Percentiles rank a stretch among this genome's conserved stretches.
phyloP scores from a whole-genome alignment of 1,140 invertebrate species.

The Calephelis nemesis region DNA sequence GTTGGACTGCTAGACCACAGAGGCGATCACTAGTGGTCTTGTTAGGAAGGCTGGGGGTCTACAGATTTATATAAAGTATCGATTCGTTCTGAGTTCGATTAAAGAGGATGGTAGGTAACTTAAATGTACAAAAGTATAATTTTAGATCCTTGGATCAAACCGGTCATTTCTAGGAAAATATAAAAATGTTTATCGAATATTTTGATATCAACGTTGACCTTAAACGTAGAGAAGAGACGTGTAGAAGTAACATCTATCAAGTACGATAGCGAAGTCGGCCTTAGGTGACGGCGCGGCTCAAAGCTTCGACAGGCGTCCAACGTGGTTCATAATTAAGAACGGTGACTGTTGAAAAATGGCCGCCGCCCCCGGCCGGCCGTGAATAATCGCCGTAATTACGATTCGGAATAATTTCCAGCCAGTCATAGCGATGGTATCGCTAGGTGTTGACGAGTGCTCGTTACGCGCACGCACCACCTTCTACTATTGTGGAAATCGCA shows the following conservation, averaged over 20 bases:
- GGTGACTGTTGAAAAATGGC: constrained; percentile 79
- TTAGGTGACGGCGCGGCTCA: constrained; percentile 75
- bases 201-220: constrained; percentile 12
- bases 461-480: constrained; percentile 70
- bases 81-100: too few relatives aligned
- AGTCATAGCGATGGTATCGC: constrained; percentile 78
- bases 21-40: too few relatives aligned
- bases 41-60: too few relatives aligned
- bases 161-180: neutral
- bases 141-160: too few relatives aligned
- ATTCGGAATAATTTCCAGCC: constrained; percentile 79
- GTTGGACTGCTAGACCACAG: too few relatives aligned
- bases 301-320: constrained; percentile 76
- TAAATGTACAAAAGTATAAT: neutral
- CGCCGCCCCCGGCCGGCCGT: constrained; percentile 76
- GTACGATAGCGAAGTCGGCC: constrained; percentile 56
- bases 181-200: neutral
- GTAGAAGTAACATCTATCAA: constrained; percentile 32
- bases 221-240: constrained; percentile 13
- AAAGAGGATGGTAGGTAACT: neutral
- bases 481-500: constrained; percentile 54
- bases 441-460: constrained; percentile 75
- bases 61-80: too few relatives aligned
- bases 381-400: constrained; percentile 79
- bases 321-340: constrained; percentile 77